These are phyloP conservation scores for Argyrosomus japonicus DNA, from an alignment of 2,113 vertebrate species.

Conservation along the genomic window DNA sequence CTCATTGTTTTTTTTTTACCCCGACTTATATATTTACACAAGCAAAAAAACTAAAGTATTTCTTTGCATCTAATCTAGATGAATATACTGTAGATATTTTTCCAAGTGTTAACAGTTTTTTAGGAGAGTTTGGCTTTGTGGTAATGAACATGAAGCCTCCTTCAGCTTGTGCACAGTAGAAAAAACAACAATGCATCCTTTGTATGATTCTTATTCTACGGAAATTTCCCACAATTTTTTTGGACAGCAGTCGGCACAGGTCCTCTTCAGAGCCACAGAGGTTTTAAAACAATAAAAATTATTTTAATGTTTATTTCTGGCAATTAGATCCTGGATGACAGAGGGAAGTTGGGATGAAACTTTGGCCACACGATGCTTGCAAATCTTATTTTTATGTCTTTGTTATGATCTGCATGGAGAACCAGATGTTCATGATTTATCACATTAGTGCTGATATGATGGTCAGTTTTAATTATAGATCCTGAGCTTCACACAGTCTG, in stretches of 20 bases:
- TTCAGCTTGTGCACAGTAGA: conserved; percentile 7
- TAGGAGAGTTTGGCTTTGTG: conserved; percentile 37
- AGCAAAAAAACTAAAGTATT: not conserved
- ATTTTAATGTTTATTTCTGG: not conserved
- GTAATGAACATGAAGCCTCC: not conserved
- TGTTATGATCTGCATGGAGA: conserved; percentile 27
- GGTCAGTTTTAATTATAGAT: not conserved
- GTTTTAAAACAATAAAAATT: not conserved
- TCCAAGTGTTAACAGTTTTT: conserved; percentile 51
- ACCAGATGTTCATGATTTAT: conserved; percentile 15
- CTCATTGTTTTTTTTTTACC: conserved; percentile 9
- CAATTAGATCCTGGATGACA: not conserved
- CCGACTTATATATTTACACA: conserved; percentile 21
- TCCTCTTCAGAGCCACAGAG: not conserved
- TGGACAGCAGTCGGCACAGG: not conserved
- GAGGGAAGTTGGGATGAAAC: not conserved
- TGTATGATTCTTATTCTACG: conserved; percentile 36
- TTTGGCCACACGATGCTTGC: not conserved
- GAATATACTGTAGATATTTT: conserved; percentile 60
- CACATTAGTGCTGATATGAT: too few species aligned
- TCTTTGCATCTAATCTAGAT: conserved; percentile 25
- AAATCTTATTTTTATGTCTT: not conserved
- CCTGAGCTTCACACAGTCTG: not conserved
- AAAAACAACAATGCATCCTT: not conserved
- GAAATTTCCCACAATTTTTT: conserved; percentile 10